Evolutionary conservation across 2,113 vertebrate genomes (phyloP), one percentile per base, ranked within the genome.

Genomic region (Platysteira castanea): DNA sequence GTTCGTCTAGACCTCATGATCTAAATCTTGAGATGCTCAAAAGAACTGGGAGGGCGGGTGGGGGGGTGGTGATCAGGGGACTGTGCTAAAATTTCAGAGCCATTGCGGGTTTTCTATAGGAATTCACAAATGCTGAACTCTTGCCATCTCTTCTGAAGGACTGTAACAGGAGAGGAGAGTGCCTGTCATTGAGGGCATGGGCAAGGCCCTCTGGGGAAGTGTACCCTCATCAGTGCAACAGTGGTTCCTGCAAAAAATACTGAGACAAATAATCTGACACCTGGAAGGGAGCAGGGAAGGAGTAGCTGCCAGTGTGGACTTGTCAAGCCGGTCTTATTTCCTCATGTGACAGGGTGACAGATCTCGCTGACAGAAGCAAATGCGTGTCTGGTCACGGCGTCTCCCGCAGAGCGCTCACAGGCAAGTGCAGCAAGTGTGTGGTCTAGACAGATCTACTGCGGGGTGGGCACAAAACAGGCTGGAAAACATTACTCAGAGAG

Each of bases 341-440:
- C 71, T 54, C 52, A 8, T 59, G 86, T 92, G 96, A 95, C 95
- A 97, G 86, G 84, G 95, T 95, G 95, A 93, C 94, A 97, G 95
- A 93, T 95, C 89, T 93, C 4, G 0, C 80, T 97, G 95, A 89
- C 94, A 90, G 93, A 92, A 95, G 94, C 76, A 96, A 96, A 95
- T 71, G 86, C 84, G 20, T 81, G 94, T 92, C 95, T 96, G 95
- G 93, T 93, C 95, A 92, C 39, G 19, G 74, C 6, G 5, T 39
- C 89, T 93, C 93, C 83, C 7, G 1, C 73, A 54, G 91, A 92
- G 86, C 2, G 24, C 93, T 96, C 83, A 11, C 73, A 74, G 92
- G 64, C 90, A 50, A 67, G 61, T 2, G 3, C 78, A 79, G 90
- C 41, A 7, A 94, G 76, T 92, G 86, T 94, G 96, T 86, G 95